These are phyloP conservation scores for Acanthococcus lagerstroemiae DNA, from an alignment of 2,888 invertebrate genomes.

Conservation along the genomic window DNA sequence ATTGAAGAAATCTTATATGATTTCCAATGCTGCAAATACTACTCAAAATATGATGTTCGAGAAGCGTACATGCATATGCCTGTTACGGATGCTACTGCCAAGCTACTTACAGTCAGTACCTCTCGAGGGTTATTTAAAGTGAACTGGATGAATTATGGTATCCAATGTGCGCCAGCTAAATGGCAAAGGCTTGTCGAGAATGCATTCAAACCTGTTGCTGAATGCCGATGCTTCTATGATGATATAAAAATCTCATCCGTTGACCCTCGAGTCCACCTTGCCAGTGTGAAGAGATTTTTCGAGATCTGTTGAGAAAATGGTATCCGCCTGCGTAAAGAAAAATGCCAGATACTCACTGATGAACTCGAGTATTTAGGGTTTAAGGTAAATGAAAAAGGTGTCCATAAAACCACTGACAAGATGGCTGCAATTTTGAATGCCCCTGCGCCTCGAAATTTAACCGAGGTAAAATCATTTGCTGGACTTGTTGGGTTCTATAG, in stretches of 20 bases:
- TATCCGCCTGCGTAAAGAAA: not conserved
- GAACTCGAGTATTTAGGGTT: not conserved
- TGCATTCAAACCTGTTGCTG: not conserved
- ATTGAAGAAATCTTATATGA: too few relatives aligned
- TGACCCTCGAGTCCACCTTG: not conserved
- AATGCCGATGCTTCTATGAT: not conserved
- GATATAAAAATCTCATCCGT: not conserved
- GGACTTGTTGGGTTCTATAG: too few relatives aligned
- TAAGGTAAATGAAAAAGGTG: too few relatives aligned
- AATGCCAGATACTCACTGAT: not conserved
- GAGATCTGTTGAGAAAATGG: not conserved
- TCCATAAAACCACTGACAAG: not conserved
- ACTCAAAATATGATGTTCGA: not conserved
- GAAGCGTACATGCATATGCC: conserved; percentile 1
- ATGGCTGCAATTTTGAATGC: not conserved
- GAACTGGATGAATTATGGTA: not conserved
- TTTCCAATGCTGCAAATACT: not conserved
- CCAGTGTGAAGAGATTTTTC: not conserved
- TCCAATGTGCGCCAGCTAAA: not conserved
- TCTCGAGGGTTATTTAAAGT: not conserved
- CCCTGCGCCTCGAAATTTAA: not conserved
- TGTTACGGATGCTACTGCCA: not conserved
- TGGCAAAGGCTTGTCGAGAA: too few relatives aligned
- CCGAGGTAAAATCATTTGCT: not conserved
- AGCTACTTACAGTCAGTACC: not conserved